Evolutionary conservation across 92 coral and sea anemone genomes (phyloP).

Genomic region (Plumapathes pennacea): DNA sequence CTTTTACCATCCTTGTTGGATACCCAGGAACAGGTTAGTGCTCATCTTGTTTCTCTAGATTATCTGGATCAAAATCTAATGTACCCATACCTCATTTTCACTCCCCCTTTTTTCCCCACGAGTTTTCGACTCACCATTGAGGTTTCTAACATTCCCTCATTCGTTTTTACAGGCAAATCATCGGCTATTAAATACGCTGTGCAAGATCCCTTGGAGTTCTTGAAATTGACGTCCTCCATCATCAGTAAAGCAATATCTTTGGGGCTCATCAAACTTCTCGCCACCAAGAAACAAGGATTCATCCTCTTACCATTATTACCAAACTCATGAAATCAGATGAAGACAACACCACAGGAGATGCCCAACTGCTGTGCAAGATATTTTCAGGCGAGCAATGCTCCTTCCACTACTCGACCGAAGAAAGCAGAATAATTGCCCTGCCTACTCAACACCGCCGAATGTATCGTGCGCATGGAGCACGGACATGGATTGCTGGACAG

Average conservation of each 20-base stretch:
- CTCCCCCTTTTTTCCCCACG: too few relatives aligned
- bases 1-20: constrained; percentile 40
- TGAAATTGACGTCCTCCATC: constrained; percentile 16
- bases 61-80: too few relatives aligned
- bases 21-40: constrained; percentile 59
- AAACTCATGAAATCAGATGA: constrained; percentile 47
- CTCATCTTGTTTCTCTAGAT: too few relatives aligned
- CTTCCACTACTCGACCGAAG: constrained; percentile 51
- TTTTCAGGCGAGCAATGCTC: constrained; percentile 47
- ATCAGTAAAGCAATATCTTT: constrained; percentile 40
- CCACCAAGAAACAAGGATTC: constrained; percentile 15
- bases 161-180: constrained; percentile 13
- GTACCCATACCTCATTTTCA: too few relatives aligned
- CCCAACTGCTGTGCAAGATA: constrained; percentile 50
- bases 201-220: constrained; percentile 25
- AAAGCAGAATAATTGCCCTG: constrained; percentile 15
- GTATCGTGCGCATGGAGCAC: constrained; percentile 41
- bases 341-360: constrained; percentile 52
- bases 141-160: background rate
- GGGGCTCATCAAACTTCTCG: constrained; percentile 16
- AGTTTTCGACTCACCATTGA: too few relatives aligned
- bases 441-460: constrained; percentile 44
- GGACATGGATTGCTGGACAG: constrained; percentile 43
- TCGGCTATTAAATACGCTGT: constrained; percentile 33
- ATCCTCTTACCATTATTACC: constrained; percentile 36